Percentiles rank a stretch among this genome's conserved stretches.
phyloP scores from a whole-genome alignment of 2,113 vertebrate species.

The Oreochromis niloticus region DNA sequence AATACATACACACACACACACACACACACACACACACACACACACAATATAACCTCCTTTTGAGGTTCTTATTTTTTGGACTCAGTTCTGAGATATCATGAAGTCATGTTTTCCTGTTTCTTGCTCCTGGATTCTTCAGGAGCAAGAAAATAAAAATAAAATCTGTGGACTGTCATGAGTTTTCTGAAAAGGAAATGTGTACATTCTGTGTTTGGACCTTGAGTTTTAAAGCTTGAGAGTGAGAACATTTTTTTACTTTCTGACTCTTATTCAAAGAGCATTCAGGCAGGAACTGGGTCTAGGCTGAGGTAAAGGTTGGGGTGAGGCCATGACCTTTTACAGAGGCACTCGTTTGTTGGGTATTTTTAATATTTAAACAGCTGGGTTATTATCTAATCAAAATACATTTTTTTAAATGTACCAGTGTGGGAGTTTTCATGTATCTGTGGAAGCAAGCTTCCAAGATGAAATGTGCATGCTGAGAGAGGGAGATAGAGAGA shows the following conservation, averaged over 20 bases:
- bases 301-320: background rate
- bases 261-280: background rate
- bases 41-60: background rate
- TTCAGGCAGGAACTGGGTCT: background rate
- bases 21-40: background rate
- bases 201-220: background rate
- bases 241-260: background rate
- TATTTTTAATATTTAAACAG: background rate
- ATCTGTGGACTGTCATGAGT: background rate
- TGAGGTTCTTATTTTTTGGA: background rate
- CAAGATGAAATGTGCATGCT: background rate
- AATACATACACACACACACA: background rate
- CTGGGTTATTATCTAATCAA: background rate
- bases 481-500: background rate
- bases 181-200: background rate
- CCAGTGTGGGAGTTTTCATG: background rate
- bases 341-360: background rate
- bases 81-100: background rate
- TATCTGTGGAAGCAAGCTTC: background rate
- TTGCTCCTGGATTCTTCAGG: background rate
- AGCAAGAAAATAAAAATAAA: background rate
- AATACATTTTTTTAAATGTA: background rate
- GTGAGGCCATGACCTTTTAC: background rate
- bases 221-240: background rate
- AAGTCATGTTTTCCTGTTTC: background rate